These are phyloP conservation scores for Antigone vipio DNA, from an alignment of 2,113 vertebrate genomes.

Conservation along the genomic window DNA sequence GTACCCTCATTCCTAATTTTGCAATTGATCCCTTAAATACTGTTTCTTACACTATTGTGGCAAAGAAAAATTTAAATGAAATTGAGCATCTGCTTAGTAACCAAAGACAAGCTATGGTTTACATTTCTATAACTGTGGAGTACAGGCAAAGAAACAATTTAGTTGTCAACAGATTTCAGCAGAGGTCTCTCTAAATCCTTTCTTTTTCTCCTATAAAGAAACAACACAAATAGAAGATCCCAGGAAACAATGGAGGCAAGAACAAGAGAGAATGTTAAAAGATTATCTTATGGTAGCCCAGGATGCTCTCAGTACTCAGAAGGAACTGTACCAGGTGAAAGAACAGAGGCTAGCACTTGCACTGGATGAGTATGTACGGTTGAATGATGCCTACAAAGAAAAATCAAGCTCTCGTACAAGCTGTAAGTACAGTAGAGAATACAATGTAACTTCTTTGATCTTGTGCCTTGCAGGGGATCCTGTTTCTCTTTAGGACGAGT, in stretches of 20 bases:
- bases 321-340: constrained; percentile 85
- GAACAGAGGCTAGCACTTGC: constrained; percentile 84
- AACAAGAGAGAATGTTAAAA: constrained; percentile 87
- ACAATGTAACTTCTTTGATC: not conserved
- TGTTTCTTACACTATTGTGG: not conserved
- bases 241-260: constrained; percentile 82
- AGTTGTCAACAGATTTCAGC: not conserved
- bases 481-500: not conserved
- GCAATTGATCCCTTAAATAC: not conserved
- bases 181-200: not conserved
- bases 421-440: constrained; percentile 72
- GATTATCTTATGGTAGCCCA: constrained; percentile 84
- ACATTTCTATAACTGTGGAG: not conserved
- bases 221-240: constrained; percentile 88
- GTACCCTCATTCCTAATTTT: not conserved
- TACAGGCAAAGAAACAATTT: not conserved
- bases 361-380: constrained; percentile 79
- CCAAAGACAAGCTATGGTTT: not conserved
- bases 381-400: constrained; percentile 85
- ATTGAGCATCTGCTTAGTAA: not conserved
- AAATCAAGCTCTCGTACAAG: constrained; percentile 84
- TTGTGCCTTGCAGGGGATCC: not conserved
- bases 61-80: not conserved
- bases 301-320: constrained; percentile 82
- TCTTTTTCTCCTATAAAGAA: constrained; percentile 66